A percentile compares a stretch with the other conserved stretches of the same genome.
Conservation (phyloP, 2,797 vertebrate species). For the Myotis myotis region DNA sequence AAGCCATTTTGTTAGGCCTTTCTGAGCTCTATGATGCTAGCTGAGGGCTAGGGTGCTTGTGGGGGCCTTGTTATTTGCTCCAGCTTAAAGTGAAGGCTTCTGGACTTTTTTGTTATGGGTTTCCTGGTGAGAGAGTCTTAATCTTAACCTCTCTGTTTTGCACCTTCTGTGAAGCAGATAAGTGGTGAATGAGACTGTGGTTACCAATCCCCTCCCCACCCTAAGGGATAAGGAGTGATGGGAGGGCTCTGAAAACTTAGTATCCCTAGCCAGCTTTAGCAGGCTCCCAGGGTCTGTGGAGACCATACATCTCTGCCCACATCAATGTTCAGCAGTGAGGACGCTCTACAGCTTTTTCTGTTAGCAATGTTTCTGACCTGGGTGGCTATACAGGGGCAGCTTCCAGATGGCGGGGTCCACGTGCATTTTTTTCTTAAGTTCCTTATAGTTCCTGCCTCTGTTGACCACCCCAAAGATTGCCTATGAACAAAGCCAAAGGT, state of each 20-base stretch:
- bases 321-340: background rate
- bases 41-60: background rate
- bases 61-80: background rate
- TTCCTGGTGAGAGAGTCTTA: background rate
- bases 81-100: background rate
- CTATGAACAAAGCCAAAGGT: background rate
- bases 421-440: background rate
- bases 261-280: background rate
- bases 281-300: background rate
- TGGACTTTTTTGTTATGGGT: background rate
- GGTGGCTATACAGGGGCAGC: background rate
- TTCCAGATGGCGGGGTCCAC: background rate
- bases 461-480: background rate
- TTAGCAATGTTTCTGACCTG: background rate
- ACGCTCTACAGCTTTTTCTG: background rate
- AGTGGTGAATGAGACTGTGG: background rate
- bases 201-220: background rate
- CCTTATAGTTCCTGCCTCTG: background rate
- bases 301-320: background rate
- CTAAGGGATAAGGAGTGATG: background rate
- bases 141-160: background rate
- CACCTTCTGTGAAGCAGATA: background rate
- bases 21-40: background rate
- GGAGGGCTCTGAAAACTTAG: background rate
- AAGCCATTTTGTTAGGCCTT: background rate